Conservation (phyloP, 1,140 invertebrate genomes). For the Cydia strobilella region DNA sequence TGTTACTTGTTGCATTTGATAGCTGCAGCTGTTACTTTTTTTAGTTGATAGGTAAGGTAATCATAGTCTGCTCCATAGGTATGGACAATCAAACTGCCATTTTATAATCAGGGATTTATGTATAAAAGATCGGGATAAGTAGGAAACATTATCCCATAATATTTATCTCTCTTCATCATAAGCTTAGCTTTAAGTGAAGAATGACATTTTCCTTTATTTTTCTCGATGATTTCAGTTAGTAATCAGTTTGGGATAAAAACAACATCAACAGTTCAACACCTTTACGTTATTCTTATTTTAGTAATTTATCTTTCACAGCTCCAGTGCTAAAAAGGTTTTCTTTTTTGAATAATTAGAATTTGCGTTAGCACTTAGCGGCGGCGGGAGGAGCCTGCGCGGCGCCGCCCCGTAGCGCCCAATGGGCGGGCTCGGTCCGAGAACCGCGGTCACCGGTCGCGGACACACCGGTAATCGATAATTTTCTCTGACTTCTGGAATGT, state of each 20-base stretch:
- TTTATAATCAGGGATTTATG: no score
- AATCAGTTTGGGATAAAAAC: neutral
- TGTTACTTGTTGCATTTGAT: no score
- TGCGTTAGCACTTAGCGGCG: neutral
- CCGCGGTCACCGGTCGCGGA: slow-evolving; percentile 32
- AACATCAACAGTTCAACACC: neutral
- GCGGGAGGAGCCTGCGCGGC: slow-evolving; percentile 48
- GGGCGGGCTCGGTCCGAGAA: slow-evolving; percentile 45
- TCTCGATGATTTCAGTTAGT: neutral
- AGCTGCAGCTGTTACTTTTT: no score
- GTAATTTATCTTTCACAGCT: neutral
- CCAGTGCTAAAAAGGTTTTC: neutral
- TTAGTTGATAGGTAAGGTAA: no score
- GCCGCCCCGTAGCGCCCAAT: slow-evolving; percentile 62
- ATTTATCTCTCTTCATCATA: no score
- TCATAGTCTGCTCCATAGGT: no score
- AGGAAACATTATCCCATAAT: no score
- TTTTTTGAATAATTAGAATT: slow-evolving; percentile 16
- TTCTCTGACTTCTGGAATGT: neutral
- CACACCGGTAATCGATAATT: slow-evolving; percentile 31
- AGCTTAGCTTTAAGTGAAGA: no score
- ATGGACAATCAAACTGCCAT: no score
- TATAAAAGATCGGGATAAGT: no score
- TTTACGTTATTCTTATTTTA: neutral
- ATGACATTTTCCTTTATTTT: no score